A percentile compares a stretch with the other conserved stretches of the same genome.
Evolutionary conservation across 2,113 vertebrate genomes (phyloP).

Genomic region (Psophia crepitans): DNA sequence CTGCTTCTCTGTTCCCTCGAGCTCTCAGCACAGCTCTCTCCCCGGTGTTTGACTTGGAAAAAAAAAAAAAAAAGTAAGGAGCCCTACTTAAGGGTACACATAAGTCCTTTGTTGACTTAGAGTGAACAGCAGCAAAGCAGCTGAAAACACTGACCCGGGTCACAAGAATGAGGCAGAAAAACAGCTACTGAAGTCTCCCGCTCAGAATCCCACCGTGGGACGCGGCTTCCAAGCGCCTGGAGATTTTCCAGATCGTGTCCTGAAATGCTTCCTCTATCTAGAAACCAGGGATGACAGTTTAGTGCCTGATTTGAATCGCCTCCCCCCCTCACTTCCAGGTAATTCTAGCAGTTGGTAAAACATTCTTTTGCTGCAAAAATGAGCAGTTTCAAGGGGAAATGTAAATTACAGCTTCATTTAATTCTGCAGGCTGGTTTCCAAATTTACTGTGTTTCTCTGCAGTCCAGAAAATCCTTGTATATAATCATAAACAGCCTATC

Average conservation of each 20-base stretch:
- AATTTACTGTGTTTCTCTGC: background rate
- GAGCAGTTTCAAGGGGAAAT: background rate
- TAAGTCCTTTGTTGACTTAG: constrained; percentile 41
- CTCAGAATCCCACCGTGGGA: background rate
- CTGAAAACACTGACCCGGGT: constrained; percentile 25
- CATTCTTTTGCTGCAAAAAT: background rate
- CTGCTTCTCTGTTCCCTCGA: background rate
- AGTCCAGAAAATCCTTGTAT: background rate
- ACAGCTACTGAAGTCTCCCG: background rate
- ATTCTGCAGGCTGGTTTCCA: background rate
- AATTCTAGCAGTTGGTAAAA: background rate
- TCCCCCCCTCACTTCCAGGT: background rate
- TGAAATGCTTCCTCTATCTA: background rate
- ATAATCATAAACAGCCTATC: background rate
- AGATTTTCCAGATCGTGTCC: background rate
- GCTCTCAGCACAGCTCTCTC: background rate
- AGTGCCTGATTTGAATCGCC: background rate
- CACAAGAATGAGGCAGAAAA: constrained; percentile 16
- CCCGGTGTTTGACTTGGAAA: background rate
- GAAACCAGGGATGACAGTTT: background rate
- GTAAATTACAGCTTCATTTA: background rate
- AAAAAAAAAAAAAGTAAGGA: background rate
- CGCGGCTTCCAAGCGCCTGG: background rate
- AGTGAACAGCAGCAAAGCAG: background rate
- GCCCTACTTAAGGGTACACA: constrained; percentile 15